Conservation (phyloP, 2,888 invertebrate genomes). For the Polydrusus tereticollis region DNA sequence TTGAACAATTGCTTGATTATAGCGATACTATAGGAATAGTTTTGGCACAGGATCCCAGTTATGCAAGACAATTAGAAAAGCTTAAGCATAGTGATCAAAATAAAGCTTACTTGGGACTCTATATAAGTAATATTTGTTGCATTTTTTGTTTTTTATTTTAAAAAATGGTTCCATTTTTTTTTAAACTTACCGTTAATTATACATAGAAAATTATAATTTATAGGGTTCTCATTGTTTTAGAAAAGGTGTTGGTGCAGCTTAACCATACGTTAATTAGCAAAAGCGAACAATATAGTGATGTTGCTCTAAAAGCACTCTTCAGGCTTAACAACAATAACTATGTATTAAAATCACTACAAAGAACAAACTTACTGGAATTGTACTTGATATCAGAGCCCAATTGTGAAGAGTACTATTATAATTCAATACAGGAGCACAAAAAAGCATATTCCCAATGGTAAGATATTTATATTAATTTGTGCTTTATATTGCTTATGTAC, state of each 20-base stretch:
- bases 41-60: constrained; percentile 72
- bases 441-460: constrained; percentile 78
- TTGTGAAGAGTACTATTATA: constrained; percentile 87
- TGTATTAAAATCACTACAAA: constrained; percentile 90
- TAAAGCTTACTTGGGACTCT: constrained; percentile 80
- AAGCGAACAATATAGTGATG: constrained; percentile 91
- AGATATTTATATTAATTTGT: constrained; percentile 15
- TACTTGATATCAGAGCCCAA: constrained; percentile 86
- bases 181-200: too few relatives aligned
- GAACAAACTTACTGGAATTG: constrained; percentile 86
- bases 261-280: constrained; percentile 91
- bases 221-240: constrained; percentile 66
- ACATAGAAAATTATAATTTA: too few relatives aligned
- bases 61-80: constrained; percentile 70
- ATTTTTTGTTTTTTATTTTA: constrained; percentile 8
- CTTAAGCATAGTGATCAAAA: constrained; percentile 71
- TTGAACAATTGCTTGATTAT: constrained; percentile 87
- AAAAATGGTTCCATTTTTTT: too few relatives aligned
- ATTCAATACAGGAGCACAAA: constrained; percentile 89
- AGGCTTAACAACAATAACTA: constrained; percentile 96
- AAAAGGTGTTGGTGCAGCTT: constrained; percentile 90
- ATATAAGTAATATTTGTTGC: constrained; percentile 83
- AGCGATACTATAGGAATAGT: constrained; percentile 82
- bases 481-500: too few relatives aligned
- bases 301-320: constrained; percentile 89